phyloP scores from a whole-genome alignment of 1,140 invertebrate genomes.

The Steinernema feltiae region DNA sequence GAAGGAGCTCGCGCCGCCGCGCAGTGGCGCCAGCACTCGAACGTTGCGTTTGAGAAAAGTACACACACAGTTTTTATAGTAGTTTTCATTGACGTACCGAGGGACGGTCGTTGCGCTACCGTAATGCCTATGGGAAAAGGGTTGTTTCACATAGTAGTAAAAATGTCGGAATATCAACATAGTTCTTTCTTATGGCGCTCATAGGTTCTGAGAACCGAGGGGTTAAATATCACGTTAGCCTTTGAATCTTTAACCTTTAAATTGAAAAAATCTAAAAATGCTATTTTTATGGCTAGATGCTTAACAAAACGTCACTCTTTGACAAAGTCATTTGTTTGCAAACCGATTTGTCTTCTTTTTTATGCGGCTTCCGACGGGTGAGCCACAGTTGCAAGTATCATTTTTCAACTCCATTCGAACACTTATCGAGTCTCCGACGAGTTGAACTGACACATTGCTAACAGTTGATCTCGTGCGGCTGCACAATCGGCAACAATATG shows the following conservation, averaged over 20 bases:
- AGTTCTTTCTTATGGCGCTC: no score
- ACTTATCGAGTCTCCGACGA: no score
- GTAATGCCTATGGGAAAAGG: no score
- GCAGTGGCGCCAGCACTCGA: background rate
- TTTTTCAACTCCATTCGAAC: background rate
- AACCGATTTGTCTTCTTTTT: background rate
- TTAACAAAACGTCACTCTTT: background rate
- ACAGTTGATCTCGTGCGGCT: no score
- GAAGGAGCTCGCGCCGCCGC: background rate
- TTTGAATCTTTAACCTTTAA: no score
- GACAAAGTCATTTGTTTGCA: background rate
- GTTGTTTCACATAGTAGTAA: no score
- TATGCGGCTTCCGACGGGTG: background rate
- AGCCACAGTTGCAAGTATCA: constrained; percentile 6
- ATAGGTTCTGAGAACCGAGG: no score
- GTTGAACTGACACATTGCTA: no score
- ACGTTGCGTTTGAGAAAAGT: background rate
- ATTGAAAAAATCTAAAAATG: no score
- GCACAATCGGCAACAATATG: background rate
- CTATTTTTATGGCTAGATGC: no score
- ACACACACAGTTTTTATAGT: background rate
- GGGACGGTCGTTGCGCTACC: background rate
- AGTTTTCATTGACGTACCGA: background rate
- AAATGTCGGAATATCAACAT: background rate
- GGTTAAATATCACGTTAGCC: no score